Conservation (phyloP, 2,888 invertebrate genomes). For the Dicycla oo region DNA sequence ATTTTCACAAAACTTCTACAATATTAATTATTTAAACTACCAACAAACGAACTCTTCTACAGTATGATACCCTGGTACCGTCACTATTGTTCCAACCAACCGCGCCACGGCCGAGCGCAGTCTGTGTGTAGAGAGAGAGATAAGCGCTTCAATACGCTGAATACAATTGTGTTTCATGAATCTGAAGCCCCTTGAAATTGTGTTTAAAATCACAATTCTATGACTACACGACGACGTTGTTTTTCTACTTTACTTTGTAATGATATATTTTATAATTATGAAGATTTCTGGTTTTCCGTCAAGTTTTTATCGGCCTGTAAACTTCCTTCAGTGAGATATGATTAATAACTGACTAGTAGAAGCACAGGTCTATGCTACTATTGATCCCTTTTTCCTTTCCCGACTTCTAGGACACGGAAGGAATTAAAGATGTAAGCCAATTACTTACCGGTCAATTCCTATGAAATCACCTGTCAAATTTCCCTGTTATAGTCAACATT, state of each 20-base stretch:
- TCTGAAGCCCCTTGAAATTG: slow-evolving; percentile 35
- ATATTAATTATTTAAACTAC: slow-evolving; percentile 32
- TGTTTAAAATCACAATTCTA: slow-evolving; percentile 28
- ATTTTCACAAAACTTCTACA: not conserved
- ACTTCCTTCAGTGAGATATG: not conserved
- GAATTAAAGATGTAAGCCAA: too few relatives aligned
- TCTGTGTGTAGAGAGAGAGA: slow-evolving; percentile 41
- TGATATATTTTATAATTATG: too few relatives aligned
- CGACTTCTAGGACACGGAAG: too few relatives aligned
- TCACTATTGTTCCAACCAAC: slow-evolving; percentile 43
- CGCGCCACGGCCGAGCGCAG: slow-evolving; percentile 22
- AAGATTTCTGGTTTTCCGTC: not conserved
- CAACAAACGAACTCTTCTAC: slow-evolving; percentile 28
- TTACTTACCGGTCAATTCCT: too few relatives aligned
- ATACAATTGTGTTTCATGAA: slow-evolving; percentile 34
- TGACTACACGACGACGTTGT: slow-evolving; percentile 8
- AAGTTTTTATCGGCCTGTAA: not conserved
- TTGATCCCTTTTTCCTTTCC: too few relatives aligned
- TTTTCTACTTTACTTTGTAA: not conserved
- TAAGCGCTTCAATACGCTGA: slow-evolving; percentile 54
- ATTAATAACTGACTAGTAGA: too few relatives aligned
- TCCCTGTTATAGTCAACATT: not conserved
- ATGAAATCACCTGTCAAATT: too few relatives aligned
- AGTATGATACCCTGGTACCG: slow-evolving; percentile 33
- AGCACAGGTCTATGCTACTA: too few relatives aligned